Base-by-base conservation (phyloP, 2,888 invertebrate species). In the Heteromurus nitidus region DNA sequence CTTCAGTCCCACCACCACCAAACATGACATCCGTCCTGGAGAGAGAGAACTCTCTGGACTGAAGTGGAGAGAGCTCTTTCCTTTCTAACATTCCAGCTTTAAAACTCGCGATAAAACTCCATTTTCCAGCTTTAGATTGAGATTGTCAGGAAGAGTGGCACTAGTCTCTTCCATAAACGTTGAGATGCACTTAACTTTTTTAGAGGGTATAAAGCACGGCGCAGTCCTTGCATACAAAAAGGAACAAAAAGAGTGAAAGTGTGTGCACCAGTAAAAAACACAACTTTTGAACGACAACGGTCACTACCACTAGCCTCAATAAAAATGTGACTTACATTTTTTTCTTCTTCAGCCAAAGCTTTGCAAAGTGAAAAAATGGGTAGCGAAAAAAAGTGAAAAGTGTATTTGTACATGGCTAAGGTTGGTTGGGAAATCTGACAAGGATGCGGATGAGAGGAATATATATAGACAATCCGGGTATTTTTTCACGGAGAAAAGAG, bases 71-170 rank as follows among this genome's bases (percentile, higher is more conserved):
- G n/a, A n/a, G n/a, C n/a, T n/a, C n/a, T n/a, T n/a, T n/a, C n/a
- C n/a, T n/a, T n/a, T n/a, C n/a, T n/a, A n/a, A n/a, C 64, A 5
- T 53, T 64, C 50, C 28, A 36, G 50, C 53, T 50, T 74, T 74
- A 74, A 74, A 74, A 22, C 73, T 53, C 73, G n/a, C n/a, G 73
- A 74, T 74, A 74, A 74, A 64, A 62, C 26, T 30, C 50, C 73
- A 74, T 74, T 74, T 64, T 24, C 64, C 50, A 74, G 50, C 16
- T 64, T 64, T 60, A 60, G 53, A 74, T 74, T 74, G 73, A 64
- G 64, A 53, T 64, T 74, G 44, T 30, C 73, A 64, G 64, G 44
- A 64, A 74, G 24, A 20, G 55, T 24, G 55, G 2, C 26, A 44
- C 24, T 58, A 7, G 36, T 5, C 58, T 72, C 44, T 28, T 20